phyloP scores from a whole-genome alignment of 1,140 invertebrate genomes.

The Leptestheria dahalacensis region DNA sequence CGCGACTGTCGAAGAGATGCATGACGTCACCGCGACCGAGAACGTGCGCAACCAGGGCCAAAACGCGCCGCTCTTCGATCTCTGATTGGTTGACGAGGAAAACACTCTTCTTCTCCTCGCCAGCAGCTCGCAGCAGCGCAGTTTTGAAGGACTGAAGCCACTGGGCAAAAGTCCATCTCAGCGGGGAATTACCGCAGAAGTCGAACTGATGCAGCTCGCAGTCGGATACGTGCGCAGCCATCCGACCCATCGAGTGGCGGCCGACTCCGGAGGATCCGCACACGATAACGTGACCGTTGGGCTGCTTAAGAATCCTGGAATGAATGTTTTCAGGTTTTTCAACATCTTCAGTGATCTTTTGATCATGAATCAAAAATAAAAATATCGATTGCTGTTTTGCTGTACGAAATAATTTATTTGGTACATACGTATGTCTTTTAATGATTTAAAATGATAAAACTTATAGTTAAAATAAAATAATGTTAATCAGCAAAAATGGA shows the following conservation, averaged over 20 bases:
- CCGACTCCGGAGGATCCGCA: constrained; percentile 86
- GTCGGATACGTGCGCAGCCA: constrained; percentile 84
- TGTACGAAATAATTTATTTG: no score
- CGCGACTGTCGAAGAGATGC: constrained; percentile 74
- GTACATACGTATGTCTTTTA: no score
- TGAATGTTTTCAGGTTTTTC: no score
- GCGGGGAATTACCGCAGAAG: neutral
- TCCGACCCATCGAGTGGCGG: constrained; percentile 68
- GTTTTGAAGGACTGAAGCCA: constrained; percentile 83
- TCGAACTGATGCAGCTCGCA: constrained; percentile 62
- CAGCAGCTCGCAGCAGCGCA: constrained; percentile 58
- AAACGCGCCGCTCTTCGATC: constrained; percentile 31
- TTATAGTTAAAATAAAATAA: no score
- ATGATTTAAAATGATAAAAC: no score
- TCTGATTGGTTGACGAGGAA: constrained; percentile 83
- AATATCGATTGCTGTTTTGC: no score
- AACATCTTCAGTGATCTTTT: no score
- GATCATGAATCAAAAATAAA: no score
- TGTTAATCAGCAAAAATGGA: no score
- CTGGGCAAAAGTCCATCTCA: constrained; percentile 32
- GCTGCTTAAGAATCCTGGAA: constrained; percentile 80
- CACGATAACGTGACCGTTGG: constrained; percentile 65
- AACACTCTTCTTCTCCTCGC: constrained; percentile 66
- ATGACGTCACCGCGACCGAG: constrained; percentile 87
- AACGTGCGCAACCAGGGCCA: constrained; percentile 88